Evolutionary conservation across 2,113 vertebrate species (phyloP), one percentile per base, ranked within the genome.

Genomic region (Protomyctophum bolini): DNA sequence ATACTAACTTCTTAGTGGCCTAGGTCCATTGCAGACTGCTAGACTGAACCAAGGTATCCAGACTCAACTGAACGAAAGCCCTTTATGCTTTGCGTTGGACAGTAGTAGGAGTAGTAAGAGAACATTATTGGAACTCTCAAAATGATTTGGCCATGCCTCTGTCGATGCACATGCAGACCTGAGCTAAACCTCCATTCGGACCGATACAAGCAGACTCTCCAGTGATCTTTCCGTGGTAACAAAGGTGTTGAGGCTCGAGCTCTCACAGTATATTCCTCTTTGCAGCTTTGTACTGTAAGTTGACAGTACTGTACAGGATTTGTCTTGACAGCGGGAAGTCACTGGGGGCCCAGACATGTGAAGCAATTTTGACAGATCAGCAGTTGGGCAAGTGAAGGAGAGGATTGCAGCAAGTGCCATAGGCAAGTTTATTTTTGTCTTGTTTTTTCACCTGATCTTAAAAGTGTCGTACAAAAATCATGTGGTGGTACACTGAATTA

Each of bases 351-450:
- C 10, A 0, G 57, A 68, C 58, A 70, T n/a, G 73, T 65, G 71
- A 77, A 88, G 81, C 70, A 78, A 82, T 87, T 89, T 81, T 91
- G 87, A 91, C 79, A 89, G 79, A 88, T 86, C 76, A 80, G 80
- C 78, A 54, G 70, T 61, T 33, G 75, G 63, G 75, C 71, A 8
- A 41, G 51, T 63, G 66, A 72, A 80, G 68, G 14, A 58, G 60
- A 46, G 41, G 51, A 49, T 48, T 50, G 33, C 33, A 41, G 33
- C 33, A 21, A 21, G 33, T 41, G 58, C 70, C n/a, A n/a, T n/a
- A n/a, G n/a, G n/a, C n/a, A n/a, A n/a, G n/a, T n/a, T n/a, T n/a
- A n/a, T n/a, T n/a, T n/a, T n/a, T n/a, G n/a, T n/a, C n/a, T n/a
- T n/a, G n/a, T n/a, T n/a, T n/a, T n/a, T n/a, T n/a, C n/a, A n/a